Percentiles rank a stretch among this genome's conserved stretches.
These are phyloP conservation scores for Corapipo altera DNA, from an alignment of 2,113 vertebrate species.

Conservation along the genomic window DNA sequence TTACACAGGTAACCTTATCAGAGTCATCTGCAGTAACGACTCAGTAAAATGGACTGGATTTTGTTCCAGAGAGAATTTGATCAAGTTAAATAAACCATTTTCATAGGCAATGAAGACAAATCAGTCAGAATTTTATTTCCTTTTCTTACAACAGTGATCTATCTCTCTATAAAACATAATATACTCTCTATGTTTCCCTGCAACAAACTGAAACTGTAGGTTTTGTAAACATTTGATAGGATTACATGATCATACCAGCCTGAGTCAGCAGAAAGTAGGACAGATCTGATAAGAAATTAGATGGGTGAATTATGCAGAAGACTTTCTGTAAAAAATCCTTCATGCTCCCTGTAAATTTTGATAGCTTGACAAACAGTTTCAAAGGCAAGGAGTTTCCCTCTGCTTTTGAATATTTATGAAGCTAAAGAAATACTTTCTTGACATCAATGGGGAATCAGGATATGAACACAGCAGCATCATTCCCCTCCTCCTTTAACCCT, in stretches of 20 bases:
- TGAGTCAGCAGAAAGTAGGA: constrained; percentile 5
- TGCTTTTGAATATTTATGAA: constrained; percentile 15
- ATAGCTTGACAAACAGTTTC: constrained; percentile 33
- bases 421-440: not conserved
- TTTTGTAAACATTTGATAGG: not conserved
- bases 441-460: not conserved
- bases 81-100: not conserved
- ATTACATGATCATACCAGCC: not conserved
- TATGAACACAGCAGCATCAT: not conserved
- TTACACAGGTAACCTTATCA: not conserved
- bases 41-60: not conserved
- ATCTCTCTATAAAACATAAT: not conserved
- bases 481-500: not conserved
- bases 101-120: not conserved
- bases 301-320: constrained; percentile 30
- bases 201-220: not conserved
- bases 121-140: not conserved
- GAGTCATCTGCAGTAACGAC: not conserved
- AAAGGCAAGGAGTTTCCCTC: constrained; percentile 21
- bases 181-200: not conserved
- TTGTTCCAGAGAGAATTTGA: not conserved
- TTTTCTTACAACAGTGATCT: not conserved
- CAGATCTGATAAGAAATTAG: not conserved
- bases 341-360: not conserved
- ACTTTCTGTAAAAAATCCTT: not conserved